Evolutionary conservation across 2,888 invertebrate species (phyloP).

Genomic region (Rhabditoides inermis): DNA sequence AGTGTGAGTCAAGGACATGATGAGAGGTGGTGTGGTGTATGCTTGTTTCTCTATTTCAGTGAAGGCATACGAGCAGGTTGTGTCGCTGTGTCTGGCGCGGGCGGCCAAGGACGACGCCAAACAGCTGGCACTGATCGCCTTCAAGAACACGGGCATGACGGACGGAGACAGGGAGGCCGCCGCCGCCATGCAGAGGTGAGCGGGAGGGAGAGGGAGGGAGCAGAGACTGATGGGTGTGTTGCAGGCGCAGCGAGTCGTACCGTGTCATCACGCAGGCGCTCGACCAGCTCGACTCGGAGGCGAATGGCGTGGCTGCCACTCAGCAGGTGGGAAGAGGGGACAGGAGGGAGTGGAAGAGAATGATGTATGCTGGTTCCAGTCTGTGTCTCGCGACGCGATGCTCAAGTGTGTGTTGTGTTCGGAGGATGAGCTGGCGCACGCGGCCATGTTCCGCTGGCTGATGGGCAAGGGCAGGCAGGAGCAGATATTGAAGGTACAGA

Average conservation of each 20-base stretch:
- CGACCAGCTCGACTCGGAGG: background rate
- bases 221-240: too few species aligned
- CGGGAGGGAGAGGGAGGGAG: constrained; percentile 12
- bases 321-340: constrained; percentile 8
- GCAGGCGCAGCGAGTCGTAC: constrained; percentile 14
- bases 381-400: constrained; percentile 59
- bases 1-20: constrained; percentile 65
- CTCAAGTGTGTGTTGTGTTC: constrained; percentile 56
- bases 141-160: constrained; percentile 51
- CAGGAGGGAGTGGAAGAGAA: background rate
- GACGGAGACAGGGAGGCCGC: too few species aligned
- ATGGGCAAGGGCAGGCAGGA: constrained; percentile 32
- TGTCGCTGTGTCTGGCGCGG: constrained; percentile 76
- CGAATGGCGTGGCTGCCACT: background rate
- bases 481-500: constrained; percentile 29
- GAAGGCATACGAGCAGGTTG: constrained; percentile 77
- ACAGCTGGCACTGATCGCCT: constrained; percentile 76
- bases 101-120: constrained; percentile 81
- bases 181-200: too few species aligned
- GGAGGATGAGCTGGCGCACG: constrained; percentile 78
- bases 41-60: constrained; percentile 64
- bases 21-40: constrained; percentile 72
- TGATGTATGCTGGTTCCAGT: constrained; percentile 1
- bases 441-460: constrained; percentile 66
- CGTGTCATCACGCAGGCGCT: background rate